Conservation (phyloP, 2,888 invertebrate species). For the Dynastes hyllus region DNA sequence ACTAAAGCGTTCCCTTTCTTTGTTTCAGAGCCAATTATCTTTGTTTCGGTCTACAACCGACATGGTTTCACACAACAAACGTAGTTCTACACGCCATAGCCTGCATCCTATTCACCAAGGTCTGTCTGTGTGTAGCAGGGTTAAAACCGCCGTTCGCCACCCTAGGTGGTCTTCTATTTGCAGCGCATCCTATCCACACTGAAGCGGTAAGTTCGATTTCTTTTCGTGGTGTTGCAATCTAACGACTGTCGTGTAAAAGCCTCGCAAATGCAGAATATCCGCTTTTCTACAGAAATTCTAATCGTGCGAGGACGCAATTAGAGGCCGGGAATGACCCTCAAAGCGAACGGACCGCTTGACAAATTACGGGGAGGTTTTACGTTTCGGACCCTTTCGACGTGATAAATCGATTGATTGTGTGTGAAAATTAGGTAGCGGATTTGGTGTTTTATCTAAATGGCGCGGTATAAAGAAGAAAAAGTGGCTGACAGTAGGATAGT, state of each 20-base stretch:
- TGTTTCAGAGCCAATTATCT: conserved; percentile 83
- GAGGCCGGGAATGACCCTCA: conserved; percentile 29
- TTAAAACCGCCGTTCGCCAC: conserved; percentile 82
- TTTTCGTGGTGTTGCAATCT: conserved; percentile 1
- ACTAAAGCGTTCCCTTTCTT: neutral
- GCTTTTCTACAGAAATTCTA: neutral
- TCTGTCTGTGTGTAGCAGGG: conserved; percentile 80
- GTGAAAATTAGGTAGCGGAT: conserved; percentile 36
- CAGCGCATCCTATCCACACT: conserved; percentile 90
- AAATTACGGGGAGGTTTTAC: conserved; percentile 43
- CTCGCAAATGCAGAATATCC: neutral
- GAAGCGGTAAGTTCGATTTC: conserved; percentile 83
- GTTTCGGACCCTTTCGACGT: conserved; percentile 37
- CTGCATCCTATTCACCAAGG: conserved; percentile 81
- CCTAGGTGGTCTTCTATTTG: conserved; percentile 84
- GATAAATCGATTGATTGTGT: conserved; percentile 41
- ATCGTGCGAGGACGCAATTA: conserved; percentile 19
- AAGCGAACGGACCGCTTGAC: conserved; percentile 34
- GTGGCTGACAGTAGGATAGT: conserved; percentile 5
- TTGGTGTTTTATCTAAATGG: conserved; percentile 44
- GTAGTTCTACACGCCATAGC: conserved; percentile 84
- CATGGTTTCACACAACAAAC: conserved; percentile 89
- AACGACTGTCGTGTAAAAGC: conserved; percentile 14
- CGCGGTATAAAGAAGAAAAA: conserved; percentile 7
- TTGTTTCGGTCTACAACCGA: conserved; percentile 80